Evolutionary conservation across 2,797 vertebrate species (phyloP), one percentile per base, ranked within the genome.

Genomic region (Galagoides demidoff): DNA sequence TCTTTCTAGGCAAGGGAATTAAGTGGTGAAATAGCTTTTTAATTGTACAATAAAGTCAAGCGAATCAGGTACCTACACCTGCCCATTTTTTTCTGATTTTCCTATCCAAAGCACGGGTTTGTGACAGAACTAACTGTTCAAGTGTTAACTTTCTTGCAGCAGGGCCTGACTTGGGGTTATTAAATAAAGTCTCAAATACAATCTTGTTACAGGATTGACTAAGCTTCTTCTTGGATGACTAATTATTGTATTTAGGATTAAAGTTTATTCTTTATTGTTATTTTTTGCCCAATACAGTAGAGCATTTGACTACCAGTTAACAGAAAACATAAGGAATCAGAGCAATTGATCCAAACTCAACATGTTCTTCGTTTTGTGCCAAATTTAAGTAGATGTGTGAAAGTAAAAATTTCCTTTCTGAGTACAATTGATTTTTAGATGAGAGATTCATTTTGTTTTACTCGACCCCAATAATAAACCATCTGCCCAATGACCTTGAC

Each of bases 321-420:
- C 88, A 97, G 83, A 95, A 97, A 97, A 87, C 95, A 97, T 96
- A 97, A 93, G 93, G 95, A 90, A 78, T 31, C 86, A 64, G 92
- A 78, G 29, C 77, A 94, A 87, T 94, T 92, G 90, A 92, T 94
- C 94, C 84, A 97, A 90, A 97, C 89, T 97, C 95, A 97, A 85
- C 70, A 96, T 95, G 92, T 96, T 94, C 77, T 95, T 39, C 34
- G 94, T 96, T 95, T 79, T 66, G 19, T 96, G 94, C 95, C 96
- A 97, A 95, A 57, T 84, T 78, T 31, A 68, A 95, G 92, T 92
- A 96, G 66, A 74, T 97, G 89, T 96, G 85, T 92, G 96, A 95
- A 39, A 91, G 68, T 83, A 63, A 94, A 96, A 73, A 85, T 79
- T 94, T 92, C 94, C 83, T 89, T 81, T 39, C 70, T 52, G 94